Conservation (phyloP, 2,113 vertebrate genomes). For the Peromyscus californicus region DNA sequence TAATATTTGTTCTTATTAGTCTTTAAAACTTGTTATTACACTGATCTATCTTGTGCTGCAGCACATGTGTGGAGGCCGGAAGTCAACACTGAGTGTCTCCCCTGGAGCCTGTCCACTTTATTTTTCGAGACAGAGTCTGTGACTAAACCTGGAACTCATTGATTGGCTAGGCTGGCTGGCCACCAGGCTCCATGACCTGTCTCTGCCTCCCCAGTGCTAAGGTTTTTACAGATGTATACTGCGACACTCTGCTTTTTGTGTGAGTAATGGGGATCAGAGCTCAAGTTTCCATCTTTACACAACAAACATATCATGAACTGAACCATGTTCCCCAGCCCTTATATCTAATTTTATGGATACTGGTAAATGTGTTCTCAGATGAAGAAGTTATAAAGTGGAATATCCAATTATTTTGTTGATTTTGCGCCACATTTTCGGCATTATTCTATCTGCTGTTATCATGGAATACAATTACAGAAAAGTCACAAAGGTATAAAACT, state of each 20-base stretch:
- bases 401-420: background rate
- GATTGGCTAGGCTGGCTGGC: background rate
- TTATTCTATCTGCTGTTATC: background rate
- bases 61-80: background rate
- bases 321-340: background rate
- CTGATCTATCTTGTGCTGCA: background rate
- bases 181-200: background rate
- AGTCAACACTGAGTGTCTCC: background rate
- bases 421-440: background rate
- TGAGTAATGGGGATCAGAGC: background rate
- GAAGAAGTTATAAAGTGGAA: background rate
- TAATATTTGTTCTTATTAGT: background rate
- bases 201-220: background rate
- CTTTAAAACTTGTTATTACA: background rate
- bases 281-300: background rate
- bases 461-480: background rate
- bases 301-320: background rate
- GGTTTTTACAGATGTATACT: background rate
- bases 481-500: background rate
- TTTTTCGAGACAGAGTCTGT: background rate
- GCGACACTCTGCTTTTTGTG: background rate
- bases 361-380: conserved; percentile 28
- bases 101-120: background rate
- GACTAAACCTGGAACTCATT: background rate
- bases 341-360: background rate